phyloP scores from a whole-genome alignment of 2,888 invertebrate genomes.

The Teleiodes luculella region DNA sequence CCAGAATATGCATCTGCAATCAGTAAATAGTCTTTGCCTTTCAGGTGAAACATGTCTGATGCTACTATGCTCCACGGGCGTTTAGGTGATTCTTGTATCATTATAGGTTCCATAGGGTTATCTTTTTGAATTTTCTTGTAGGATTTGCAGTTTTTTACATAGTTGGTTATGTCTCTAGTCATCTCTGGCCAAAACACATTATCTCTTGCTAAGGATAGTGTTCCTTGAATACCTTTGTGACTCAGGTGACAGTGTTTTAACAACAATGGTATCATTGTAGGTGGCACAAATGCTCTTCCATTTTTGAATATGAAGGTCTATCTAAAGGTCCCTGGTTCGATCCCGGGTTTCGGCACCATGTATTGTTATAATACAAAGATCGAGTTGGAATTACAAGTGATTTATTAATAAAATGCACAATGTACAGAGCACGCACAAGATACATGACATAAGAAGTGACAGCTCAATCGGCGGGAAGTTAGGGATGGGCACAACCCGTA shows the following conservation, averaged over 20 bases:
- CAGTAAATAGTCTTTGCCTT: constrained; percentile 6
- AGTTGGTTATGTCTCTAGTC: background rate
- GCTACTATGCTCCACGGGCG: constrained; percentile 17
- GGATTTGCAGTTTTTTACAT: background rate
- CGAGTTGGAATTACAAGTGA: too few species aligned
- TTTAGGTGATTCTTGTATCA: constrained; percentile 7
- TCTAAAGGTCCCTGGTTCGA: too few species aligned
- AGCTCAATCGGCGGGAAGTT: too few species aligned
- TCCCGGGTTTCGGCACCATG: too few species aligned
- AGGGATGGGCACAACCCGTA: too few species aligned
- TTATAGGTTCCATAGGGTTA: constrained; percentile 9
- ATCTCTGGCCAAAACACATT: constrained; percentile 8
- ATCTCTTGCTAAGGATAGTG: constrained; percentile 5
- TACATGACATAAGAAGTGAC: too few species aligned
- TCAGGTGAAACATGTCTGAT: constrained; percentile 15
- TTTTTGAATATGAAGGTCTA: constrained; percentile 16
- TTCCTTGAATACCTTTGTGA: constrained; percentile 11
- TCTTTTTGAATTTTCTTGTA: constrained; percentile 13
- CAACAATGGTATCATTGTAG: constrained; percentile 5
- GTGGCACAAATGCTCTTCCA: constrained; percentile 12
- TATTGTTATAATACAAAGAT: too few species aligned
- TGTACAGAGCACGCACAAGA: too few species aligned
- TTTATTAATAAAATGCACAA: too few species aligned
- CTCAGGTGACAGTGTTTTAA: constrained; percentile 5
- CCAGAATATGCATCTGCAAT: constrained; percentile 18